Evolutionary conservation across 1,140 invertebrate genomes (phyloP).

Genomic region (Chironomus tepperi): DNA sequence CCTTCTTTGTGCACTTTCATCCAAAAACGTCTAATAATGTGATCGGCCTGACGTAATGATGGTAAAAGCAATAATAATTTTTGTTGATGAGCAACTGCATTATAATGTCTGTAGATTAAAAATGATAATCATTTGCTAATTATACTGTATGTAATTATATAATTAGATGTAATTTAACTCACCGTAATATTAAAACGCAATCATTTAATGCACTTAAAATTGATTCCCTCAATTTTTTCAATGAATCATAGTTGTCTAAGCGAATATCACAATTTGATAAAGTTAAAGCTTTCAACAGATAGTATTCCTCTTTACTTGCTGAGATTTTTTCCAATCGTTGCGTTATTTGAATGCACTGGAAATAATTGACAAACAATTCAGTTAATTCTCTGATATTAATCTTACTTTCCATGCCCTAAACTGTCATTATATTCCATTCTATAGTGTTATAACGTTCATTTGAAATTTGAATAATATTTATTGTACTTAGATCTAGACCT

Average conservation of each 20-base stretch:
- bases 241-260: slow-evolving; percentile 72
- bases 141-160: slow-evolving; percentile 18
- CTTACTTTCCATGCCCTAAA: too few species aligned
- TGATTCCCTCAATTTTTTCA: slow-evolving; percentile 78
- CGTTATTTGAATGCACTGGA: slow-evolving; percentile 72
- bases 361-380: slow-evolving; percentile 28
- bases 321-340: slow-evolving; percentile 74
- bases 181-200: slow-evolving; percentile 69
- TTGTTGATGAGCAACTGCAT: slow-evolving; percentile 60
- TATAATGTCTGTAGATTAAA: slow-evolving; percentile 50
- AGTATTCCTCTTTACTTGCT: slow-evolving; percentile 84
- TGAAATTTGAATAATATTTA: too few species aligned
- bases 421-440: too few species aligned
- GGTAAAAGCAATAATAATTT: slow-evolving; percentile 84
- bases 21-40: slow-evolving; percentile 84
- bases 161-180: slow-evolving; percentile 25
- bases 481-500: too few species aligned
- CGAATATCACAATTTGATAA: slow-evolving; percentile 86
- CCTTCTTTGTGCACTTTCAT: slow-evolving; percentile 75
- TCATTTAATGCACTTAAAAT: slow-evolving; percentile 81
- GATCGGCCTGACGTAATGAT: slow-evolving; percentile 79
- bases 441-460: too few species aligned
- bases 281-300: slow-evolving; percentile 83
- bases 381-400: too few species aligned
- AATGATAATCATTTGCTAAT: neutral